Percentiles rank a stretch among this genome's conserved stretches.
These are phyloP conservation scores for Erethizon dorsatum DNA, from an alignment of 2,797 vertebrate species.

Conservation along the genomic window DNA sequence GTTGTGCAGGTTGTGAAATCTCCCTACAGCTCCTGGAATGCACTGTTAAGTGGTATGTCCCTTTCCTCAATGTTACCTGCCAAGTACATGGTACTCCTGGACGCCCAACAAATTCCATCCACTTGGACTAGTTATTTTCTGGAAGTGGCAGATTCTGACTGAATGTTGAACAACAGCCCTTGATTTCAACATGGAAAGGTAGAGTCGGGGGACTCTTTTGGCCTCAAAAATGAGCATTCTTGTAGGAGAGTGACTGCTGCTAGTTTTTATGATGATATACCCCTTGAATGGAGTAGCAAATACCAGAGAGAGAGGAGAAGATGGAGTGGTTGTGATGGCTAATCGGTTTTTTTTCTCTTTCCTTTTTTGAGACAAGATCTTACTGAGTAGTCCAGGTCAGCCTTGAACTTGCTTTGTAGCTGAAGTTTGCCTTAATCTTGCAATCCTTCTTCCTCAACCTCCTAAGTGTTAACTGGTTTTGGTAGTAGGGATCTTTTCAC, in stretches of 20 bases:
- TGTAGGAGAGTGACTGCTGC: background rate
- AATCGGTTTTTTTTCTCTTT: background rate
- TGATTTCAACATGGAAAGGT: background rate
- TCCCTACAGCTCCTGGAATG: background rate
- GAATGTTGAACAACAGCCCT: background rate
- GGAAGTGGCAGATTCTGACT: background rate
- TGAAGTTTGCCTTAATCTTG: background rate
- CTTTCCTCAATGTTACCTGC: background rate
- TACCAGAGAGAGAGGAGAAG: background rate
- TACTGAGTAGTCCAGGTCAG: background rate
- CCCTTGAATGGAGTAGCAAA: background rate
- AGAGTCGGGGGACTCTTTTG: background rate
- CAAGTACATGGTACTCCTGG: accelerated
- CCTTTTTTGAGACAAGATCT: background rate
- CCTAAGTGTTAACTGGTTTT: background rate
- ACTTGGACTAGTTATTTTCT: background rate
- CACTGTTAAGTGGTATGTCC: background rate
- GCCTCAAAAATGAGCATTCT: background rate
- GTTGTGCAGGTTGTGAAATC: background rate
- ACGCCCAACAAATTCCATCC: background rate
- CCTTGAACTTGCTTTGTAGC: background rate
- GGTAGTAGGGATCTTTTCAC: background rate
- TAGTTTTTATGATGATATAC: background rate
- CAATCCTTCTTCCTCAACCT: background rate
- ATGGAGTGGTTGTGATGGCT: background rate